Evolutionary conservation across 2,888 invertebrate species (phyloP), one percentile per base, ranked within the genome.

Genomic region (Platycnemis pennipes): DNA sequence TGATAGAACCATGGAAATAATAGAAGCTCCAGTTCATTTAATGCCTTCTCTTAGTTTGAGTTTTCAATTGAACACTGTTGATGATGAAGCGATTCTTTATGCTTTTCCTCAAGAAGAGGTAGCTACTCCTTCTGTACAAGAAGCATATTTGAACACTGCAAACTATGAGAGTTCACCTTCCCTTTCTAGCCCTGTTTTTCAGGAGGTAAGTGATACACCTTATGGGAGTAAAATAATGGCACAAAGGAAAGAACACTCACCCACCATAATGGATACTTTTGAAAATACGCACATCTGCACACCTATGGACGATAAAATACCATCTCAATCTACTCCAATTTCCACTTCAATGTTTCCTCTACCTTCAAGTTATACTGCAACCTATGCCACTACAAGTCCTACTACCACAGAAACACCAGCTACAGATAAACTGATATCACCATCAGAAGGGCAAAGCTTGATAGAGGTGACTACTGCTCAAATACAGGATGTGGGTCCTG

Each of bases 321-420:
- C 63, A 69, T 22, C 56, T 42, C 13, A 44, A 63, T 69, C 69
- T 91, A 63, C 91, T 63, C 56, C 63, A 91, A 69, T n/a, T 44
- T 11, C 37, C 37, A 69, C 53, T 42, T 63, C 91, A 91, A 44
- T 91, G 63, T 26, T 69, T 44, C 44, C 91, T 63, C 16, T 91
- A 91, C 69, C 69, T 63, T 37, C 91, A 63, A 91, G 63, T 69
- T 42, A 44, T 63, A 69, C 53, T n/a, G 63, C 91, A 44, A 63
- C 91, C 44, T 44, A 37, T 63, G 63, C n/a, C 63, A 91, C 63
- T 13, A 91, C 91, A 44, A 91, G 91, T 69, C n/a, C 63, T 22
- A 45, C n/a, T 13, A 91, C 91, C 42, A 91, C 91, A 91, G 44
- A 63, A 91, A 91, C 91, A 91, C 91, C 56, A n/a, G 63, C 91